These are phyloP conservation scores for Dicrurus megarhynchus DNA, from an alignment of 2,113 vertebrate species.

Conservation along the genomic window DNA sequence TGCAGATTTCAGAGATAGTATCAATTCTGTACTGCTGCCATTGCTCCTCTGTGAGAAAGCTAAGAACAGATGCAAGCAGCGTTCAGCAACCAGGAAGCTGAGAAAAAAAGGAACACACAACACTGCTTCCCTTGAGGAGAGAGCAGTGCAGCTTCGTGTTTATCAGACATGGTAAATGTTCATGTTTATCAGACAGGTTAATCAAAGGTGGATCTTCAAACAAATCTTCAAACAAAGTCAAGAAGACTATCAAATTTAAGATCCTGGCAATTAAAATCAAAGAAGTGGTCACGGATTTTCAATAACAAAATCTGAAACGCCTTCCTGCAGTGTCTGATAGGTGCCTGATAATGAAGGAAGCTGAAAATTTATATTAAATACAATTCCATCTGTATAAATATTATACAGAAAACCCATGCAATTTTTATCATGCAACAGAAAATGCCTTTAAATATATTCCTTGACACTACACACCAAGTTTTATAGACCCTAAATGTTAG, in stretches of 20 bases:
- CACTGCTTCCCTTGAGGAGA: not conserved
- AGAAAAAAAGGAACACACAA: not conserved
- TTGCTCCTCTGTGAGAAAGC: not conserved
- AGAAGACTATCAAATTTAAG: not conserved
- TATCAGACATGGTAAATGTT: not conserved
- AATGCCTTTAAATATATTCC: not conserved
- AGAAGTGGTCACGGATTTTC: not conserved
- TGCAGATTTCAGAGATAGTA: not conserved
- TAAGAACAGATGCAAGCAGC: not conserved
- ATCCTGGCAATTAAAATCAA: not conserved
- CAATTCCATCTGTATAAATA: not conserved
- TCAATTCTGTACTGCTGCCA: not conserved
- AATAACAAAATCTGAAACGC: not conserved
- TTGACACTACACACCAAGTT: not conserved
- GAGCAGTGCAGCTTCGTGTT: not conserved
- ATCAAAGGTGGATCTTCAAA: not conserved
- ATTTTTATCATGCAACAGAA: not conserved
- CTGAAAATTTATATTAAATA: not conserved
- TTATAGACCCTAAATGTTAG: not conserved
- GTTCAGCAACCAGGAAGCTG: not conserved
- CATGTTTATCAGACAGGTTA: not conserved
- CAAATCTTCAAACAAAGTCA: not conserved
- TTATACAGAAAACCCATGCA: not conserved
- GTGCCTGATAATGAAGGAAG: not conserved
- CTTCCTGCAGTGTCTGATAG: not conserved